A percentile compares a stretch with the other conserved stretches of the same genome.
These are phyloP conservation scores for Dicroscelio sp. DNA, from an alignment of 2,888 invertebrate species.

Conservation along the genomic window DNA sequence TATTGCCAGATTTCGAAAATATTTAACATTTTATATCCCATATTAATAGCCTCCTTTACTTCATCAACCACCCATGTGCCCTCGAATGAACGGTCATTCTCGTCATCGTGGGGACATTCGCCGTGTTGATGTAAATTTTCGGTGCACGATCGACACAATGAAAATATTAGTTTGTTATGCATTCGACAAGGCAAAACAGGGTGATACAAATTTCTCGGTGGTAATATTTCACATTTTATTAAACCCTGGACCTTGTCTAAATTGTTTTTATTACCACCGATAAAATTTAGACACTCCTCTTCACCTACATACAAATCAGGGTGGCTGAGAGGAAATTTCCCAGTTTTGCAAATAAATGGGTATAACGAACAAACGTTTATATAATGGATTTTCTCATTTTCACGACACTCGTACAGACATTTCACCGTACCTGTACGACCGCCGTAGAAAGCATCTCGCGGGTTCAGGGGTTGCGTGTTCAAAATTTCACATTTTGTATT, in stretches of 20 bases:
- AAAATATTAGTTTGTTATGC: slow-evolving; percentile 86
- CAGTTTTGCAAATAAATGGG: too few relatives aligned
- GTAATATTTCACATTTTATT: slow-evolving; percentile 83
- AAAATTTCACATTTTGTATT: too few relatives aligned
- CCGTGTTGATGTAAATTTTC: slow-evolving; percentile 74
- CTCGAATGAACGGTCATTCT: not conserved
- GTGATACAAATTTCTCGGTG: slow-evolving; percentile 84
- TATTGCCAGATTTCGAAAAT: slow-evolving; percentile 57
- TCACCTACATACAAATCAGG: slow-evolving; percentile 80
- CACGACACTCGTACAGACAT: too few relatives aligned
- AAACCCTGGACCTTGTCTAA: slow-evolving; percentile 81
- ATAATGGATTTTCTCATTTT: too few relatives aligned
- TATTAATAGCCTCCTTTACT: not conserved
- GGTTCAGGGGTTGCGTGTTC: not conserved
- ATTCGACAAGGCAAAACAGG: slow-evolving; percentile 88
- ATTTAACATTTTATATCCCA: not conserved
- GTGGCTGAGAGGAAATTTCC: slow-evolving; percentile 87
- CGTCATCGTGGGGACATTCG: not conserved
- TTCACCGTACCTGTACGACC: too few relatives aligned
- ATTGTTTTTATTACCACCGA: slow-evolving; percentile 27
- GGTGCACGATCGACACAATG: slow-evolving; percentile 88
- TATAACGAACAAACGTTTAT: too few relatives aligned
- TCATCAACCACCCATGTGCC: slow-evolving; percentile 41
- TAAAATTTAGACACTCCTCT: slow-evolving; percentile 54
- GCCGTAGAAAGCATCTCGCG: too few relatives aligned